Percentiles rank a stretch among this genome's conserved stretches.
phyloP scores from a whole-genome alignment of 2,888 invertebrate genomes.

The Miltochrista miniata region DNA sequence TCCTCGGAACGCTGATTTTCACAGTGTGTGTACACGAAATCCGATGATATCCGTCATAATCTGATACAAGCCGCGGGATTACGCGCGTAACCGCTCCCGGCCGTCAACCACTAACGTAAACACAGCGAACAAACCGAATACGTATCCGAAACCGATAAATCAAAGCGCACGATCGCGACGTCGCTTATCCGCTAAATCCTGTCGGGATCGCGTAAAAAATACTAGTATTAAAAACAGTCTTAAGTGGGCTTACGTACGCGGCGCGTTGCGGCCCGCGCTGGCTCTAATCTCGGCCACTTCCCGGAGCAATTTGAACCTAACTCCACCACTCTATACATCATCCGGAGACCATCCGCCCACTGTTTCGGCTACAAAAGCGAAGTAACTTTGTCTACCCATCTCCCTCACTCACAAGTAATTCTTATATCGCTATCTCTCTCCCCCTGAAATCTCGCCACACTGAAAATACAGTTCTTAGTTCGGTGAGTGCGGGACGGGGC shows the following conservation, averaged over 20 bases:
- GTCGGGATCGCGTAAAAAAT: slow-evolving; percentile 84
- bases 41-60: slow-evolving; percentile 80
- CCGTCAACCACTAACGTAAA: slow-evolving; percentile 81
- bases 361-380: slow-evolving; percentile 59
- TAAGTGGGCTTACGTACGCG: slow-evolving; percentile 87
- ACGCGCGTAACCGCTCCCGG: slow-evolving; percentile 67
- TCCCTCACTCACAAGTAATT: slow-evolving; percentile 44
- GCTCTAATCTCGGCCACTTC: slow-evolving; percentile 90
- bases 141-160: slow-evolving; percentile 82
- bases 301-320: slow-evolving; percentile 90
- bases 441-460: slow-evolving; percentile 73
- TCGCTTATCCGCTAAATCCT: slow-evolving; percentile 83
- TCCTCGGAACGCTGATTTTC: slow-evolving; percentile 58
- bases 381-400: slow-evolving; percentile 54
- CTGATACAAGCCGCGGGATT: slow-evolving; percentile 78
- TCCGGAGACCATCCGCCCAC: slow-evolving; percentile 81
- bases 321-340: slow-evolving; percentile 90
- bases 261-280: slow-evolving; percentile 85
- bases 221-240: slow-evolving; percentile 90
- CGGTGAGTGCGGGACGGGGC: slow-evolving; percentile 51
- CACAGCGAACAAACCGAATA: slow-evolving; percentile 74
- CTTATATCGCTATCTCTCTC: slow-evolving; percentile 48
- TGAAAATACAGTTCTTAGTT: slow-evolving; percentile 71
- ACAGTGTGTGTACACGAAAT: slow-evolving; percentile 71
- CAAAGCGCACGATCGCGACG: slow-evolving; percentile 81